These are phyloP conservation scores for Lithophane socia DNA, from an alignment of 2,888 invertebrate species.

Conservation along the genomic window DNA sequence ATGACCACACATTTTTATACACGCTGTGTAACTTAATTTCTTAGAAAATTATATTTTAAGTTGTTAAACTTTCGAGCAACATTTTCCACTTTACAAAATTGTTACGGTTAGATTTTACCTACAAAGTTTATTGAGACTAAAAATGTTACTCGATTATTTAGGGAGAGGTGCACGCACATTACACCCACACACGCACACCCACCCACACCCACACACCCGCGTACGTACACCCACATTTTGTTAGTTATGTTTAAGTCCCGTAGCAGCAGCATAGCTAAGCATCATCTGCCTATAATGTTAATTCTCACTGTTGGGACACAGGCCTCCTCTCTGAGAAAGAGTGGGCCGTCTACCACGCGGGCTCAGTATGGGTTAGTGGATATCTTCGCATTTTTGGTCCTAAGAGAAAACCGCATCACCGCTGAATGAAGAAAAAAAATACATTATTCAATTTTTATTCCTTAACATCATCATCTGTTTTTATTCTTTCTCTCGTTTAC, in stretches of 20 bases:
- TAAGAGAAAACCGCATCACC: neutral
- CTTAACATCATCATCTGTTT: no score
- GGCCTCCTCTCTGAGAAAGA: neutral
- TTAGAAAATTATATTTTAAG: slow-evolving; percentile 13
- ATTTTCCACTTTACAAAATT: slow-evolving; percentile 5
- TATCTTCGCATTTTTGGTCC: neutral
- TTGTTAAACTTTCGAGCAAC: neutral
- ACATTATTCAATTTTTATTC: no score
- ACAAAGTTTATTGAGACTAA: neutral
- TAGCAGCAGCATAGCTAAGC: neutral
- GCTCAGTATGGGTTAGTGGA: no score
- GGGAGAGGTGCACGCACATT: no score
- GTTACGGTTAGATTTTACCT: neutral
- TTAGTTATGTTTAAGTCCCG: no score
- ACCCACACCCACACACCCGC: no score
- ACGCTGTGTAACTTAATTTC: no score
- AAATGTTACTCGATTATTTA: neutral
- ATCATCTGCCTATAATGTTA: neutral
- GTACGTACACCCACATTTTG: no score
- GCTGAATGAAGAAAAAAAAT: neutral
- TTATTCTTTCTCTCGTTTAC: no score
- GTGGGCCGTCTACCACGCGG: neutral
- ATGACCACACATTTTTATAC: no score
- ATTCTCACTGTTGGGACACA: neutral
- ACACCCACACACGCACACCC: no score